A percentile compares a stretch with the other conserved stretches of the same genome.
phyloP scores from a whole-genome alignment of 2,888 invertebrate species.

The Idaea biselata region DNA sequence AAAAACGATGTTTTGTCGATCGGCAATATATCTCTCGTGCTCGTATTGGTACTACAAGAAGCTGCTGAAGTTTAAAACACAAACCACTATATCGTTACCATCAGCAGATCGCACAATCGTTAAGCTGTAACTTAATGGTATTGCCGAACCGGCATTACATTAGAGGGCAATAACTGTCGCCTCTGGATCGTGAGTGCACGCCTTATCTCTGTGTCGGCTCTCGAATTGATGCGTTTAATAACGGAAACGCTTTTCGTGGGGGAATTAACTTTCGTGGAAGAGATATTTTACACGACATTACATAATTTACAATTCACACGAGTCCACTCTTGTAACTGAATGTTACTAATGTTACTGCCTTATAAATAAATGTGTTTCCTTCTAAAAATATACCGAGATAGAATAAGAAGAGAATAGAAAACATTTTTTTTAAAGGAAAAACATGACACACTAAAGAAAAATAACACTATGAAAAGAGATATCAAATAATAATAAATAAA shows the following conservation, averaged over 20 bases:
- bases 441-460: no score
- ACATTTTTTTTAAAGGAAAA: no score
- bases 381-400: no score
- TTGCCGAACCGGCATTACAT: slow-evolving; percentile 58
- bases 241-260: slow-evolving; percentile 53
- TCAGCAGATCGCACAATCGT: slow-evolving; percentile 34
- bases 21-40: no score
- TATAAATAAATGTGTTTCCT: no score
- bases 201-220: slow-evolving; percentile 59
- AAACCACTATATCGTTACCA: neutral
- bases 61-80: neutral
- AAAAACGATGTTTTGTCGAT: no score
- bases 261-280: slow-evolving; percentile 41
- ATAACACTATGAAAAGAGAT: no score
- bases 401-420: no score
- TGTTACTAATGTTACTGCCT: no score
- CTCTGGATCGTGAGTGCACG: slow-evolving; percentile 59
- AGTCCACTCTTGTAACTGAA: no score
- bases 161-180: slow-evolving; percentile 61
- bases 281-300: slow-evolving; percentile 13
- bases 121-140: slow-evolving; percentile 42
- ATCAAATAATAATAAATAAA: no score
- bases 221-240: slow-evolving; percentile 72
- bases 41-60: neutral
- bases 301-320: neutral